A percentile compares a stretch with the other conserved stretches of the same genome.
Evolutionary conservation across 2,113 vertebrate genomes (phyloP).

Genomic region (Cromileptes altivelis): DNA sequence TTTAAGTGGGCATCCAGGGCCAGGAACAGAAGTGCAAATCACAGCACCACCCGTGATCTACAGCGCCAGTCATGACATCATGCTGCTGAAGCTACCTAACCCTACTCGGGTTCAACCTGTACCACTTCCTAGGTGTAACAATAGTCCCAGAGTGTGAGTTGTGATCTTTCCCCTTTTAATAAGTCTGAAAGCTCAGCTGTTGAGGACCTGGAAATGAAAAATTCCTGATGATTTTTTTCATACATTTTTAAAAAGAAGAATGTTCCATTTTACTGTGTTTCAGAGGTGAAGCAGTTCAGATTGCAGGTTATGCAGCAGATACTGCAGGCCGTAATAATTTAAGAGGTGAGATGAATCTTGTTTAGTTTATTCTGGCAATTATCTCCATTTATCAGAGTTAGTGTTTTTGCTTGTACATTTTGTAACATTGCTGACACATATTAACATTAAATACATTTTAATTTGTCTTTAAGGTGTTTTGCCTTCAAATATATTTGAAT

Average conservation of each 20-base stretch:
- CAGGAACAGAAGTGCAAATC: rapidly evolving
- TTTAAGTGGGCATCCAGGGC: not conserved
- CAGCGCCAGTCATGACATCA: not conserved
- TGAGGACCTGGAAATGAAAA: no score
- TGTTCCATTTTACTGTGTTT: not conserved
- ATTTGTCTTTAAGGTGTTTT: no score
- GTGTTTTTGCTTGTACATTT: not conserved
- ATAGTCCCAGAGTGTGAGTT: not conserved
- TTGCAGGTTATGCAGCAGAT: not conserved
- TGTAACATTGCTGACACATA: not conserved
- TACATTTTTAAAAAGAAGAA: no score
- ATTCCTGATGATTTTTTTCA: no score
- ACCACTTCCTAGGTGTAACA: rapidly evolving
- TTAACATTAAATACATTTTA: no score
- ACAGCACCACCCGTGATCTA: no score
- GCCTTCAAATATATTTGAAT: no score
- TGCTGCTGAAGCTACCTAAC: not conserved
- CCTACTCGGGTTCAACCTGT: rapidly evolving
- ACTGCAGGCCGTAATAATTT: rapidly evolving
- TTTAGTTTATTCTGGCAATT: not conserved
- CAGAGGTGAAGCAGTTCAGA: not conserved
- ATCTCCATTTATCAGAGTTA: not conserved
- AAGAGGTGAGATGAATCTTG: not conserved
- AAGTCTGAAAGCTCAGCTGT: not conserved
- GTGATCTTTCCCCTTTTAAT: not conserved